Evolutionary conservation across 1,140 invertebrate species (phyloP).

Genomic region (Pseudobourletiella spinata): DNA sequence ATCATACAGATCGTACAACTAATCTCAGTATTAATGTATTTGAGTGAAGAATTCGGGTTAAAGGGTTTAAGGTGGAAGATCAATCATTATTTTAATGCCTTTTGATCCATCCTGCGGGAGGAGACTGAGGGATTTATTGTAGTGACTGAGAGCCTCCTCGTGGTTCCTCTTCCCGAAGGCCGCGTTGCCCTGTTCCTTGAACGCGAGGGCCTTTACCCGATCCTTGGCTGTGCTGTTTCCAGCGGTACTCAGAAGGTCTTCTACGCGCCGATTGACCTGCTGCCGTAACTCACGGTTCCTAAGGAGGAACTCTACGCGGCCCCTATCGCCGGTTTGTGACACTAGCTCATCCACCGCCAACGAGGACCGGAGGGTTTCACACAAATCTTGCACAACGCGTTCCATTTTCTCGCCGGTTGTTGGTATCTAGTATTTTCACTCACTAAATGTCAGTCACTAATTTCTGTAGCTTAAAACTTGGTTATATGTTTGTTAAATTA

Average conservation of each 20-base stretch:
- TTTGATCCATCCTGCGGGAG: constrained; percentile 25
- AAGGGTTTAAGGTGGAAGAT: not conserved
- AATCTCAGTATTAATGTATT: not conserved
- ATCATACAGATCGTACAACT: too few relatives aligned
- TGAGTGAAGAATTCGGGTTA: not conserved
- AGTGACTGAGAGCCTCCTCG: constrained; percentile 59
- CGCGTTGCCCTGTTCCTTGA: constrained; percentile 70
- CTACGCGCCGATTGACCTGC: not conserved
- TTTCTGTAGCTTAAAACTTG: too few relatives aligned
- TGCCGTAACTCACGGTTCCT: not conserved
- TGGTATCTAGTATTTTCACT: too few relatives aligned
- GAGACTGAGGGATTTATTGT: constrained; percentile 48
- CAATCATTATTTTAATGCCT: constrained; percentile 9
- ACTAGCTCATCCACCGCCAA: not conserved
- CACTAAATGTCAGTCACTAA: too few relatives aligned
- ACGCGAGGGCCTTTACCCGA: constrained; percentile 45
- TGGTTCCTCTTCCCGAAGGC: constrained; percentile 67
- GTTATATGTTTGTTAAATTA: too few relatives aligned
- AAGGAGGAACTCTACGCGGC: not conserved
- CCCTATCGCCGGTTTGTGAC: not conserved
- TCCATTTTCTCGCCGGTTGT: too few relatives aligned
- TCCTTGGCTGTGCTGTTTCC: constrained; percentile 2
- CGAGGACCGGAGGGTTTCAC: not conserved
- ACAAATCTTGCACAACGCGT: not conserved
- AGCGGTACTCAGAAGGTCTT: not conserved